A percentile compares a stretch with the other conserved stretches of the same genome.
Evolutionary conservation across 2,888 invertebrate genomes (phyloP).

Genomic region (Eupithecia vulgata): DNA sequence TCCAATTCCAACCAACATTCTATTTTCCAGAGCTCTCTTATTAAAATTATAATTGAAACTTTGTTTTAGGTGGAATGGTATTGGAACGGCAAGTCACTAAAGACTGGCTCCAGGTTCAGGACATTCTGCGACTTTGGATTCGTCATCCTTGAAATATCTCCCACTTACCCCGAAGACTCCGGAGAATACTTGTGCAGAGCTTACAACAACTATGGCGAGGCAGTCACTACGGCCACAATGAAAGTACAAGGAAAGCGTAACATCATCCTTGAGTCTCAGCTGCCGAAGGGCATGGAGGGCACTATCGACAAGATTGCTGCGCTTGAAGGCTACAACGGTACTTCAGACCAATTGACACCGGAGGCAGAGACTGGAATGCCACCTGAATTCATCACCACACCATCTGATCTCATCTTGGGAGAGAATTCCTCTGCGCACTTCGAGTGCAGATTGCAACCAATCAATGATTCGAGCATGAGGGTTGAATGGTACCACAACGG

Average conservation of each 20-base stretch:
- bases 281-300: conserved; percentile 96
- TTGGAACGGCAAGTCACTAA: conserved; percentile 95
- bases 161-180: conserved; percentile 98
- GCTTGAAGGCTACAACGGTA: conserved; percentile 92
- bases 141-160: conserved; percentile 98
- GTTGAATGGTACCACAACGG: conserved; percentile 99
- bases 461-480: conserved; percentile 96
- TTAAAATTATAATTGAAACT: not conserved
- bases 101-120: conserved; percentile 95
- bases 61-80: conserved; percentile 92
- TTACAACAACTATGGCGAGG: conserved; percentile 94
- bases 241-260: conserved; percentile 96
- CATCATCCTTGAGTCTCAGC: conserved; percentile 95
- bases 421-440: conserved; percentile 97
- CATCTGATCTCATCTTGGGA: conserved; percentile 91
- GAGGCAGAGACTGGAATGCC: conserved; percentile 94
- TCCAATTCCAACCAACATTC: not conserved
- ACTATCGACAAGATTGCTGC: conserved; percentile 97
- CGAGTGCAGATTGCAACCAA: conserved; percentile 94
- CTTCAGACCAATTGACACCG: conserved; percentile 86
- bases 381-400: conserved; percentile 95
- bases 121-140: conserved; percentile 99
- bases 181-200: conserved; percentile 96
- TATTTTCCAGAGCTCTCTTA: not conserved
- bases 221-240: conserved; percentile 94